Percentiles rank a stretch among this genome's conserved stretches.
Evolutionary conservation across 2,113 vertebrate species (phyloP).

Genomic region (Leptodactylus fuscus): DNA sequence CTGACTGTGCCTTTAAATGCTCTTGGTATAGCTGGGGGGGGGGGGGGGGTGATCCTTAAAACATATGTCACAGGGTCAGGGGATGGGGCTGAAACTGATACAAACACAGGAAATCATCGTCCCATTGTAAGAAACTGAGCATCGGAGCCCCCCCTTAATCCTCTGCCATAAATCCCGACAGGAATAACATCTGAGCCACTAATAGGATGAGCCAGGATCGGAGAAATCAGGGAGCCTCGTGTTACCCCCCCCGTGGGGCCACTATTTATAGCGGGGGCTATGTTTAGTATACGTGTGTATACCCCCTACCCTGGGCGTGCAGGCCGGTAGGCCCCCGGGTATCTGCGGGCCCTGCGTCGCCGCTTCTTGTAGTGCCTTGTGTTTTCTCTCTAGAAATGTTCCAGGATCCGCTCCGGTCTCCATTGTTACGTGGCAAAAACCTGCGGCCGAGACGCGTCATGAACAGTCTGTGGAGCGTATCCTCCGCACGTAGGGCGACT

Average conservation of each 20-base stretch:
- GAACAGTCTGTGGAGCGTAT: too few species aligned
- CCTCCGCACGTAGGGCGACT: too few species aligned
- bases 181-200: slow-evolving; percentile 32
- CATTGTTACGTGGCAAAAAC: too few species aligned
- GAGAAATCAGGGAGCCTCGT: background rate
- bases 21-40: background rate
- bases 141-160: slow-evolving; percentile 37
- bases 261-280: background rate
- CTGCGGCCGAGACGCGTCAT: too few species aligned
- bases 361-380: too few species aligned
- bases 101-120: background rate
- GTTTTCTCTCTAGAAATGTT: too few species aligned
- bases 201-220: slow-evolving; percentile 37
- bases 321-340: too few species aligned
- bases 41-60: background rate
- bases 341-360: too few species aligned
- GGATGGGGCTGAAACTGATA: background rate
- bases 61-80: slow-evolving; percentile 1
- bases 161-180: slow-evolving; percentile 24
- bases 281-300: too few species aligned
- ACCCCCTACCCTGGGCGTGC: too few species aligned
- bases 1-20: slow-evolving; percentile 1
- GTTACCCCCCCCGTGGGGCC: background rate
- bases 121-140: background rate
- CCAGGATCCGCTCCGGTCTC: too few species aligned